These are phyloP conservation scores for Metopolophium dirhodum DNA, from an alignment of 1,140 invertebrate species.

Conservation along the genomic window DNA sequence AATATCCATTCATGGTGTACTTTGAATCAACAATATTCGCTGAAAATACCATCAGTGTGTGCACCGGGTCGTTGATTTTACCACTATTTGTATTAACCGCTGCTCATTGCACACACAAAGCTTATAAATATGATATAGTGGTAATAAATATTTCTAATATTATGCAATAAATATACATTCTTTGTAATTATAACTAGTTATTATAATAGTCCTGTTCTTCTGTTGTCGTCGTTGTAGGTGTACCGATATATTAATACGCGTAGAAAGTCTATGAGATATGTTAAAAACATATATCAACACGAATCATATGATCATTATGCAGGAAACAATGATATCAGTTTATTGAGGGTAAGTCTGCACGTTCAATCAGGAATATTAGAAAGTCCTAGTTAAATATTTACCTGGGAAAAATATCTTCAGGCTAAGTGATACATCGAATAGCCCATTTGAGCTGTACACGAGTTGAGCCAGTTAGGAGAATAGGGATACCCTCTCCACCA, in stretches of 20 bases:
- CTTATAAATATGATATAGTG: background rate
- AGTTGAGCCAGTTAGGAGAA: no score
- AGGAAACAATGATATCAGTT: background rate
- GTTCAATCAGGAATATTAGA: background rate
- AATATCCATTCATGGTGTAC: background rate
- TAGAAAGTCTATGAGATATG: no score
- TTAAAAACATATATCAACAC: background rate
- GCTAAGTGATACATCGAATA: background rate
- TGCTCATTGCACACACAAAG: background rate
- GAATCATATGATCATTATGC: background rate
- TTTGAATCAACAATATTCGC: rapidly evolving
- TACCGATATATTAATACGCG: background rate
- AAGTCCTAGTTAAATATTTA: background rate
- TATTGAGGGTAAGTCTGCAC: background rate
- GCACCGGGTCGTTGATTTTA: background rate
- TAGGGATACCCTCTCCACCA: no score
- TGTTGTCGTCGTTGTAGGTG: background rate
- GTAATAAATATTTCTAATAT: background rate
- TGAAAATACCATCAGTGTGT: background rate
- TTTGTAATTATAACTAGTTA: background rate
- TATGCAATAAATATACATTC: background rate
- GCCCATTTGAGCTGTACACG: no score
- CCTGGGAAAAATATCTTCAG: background rate
- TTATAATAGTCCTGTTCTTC: background rate
- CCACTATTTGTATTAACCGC: background rate